These are phyloP conservation scores for Drosophila paulistorum DNA, from an alignment of 1,140 invertebrate genomes.

Conservation along the genomic window DNA sequence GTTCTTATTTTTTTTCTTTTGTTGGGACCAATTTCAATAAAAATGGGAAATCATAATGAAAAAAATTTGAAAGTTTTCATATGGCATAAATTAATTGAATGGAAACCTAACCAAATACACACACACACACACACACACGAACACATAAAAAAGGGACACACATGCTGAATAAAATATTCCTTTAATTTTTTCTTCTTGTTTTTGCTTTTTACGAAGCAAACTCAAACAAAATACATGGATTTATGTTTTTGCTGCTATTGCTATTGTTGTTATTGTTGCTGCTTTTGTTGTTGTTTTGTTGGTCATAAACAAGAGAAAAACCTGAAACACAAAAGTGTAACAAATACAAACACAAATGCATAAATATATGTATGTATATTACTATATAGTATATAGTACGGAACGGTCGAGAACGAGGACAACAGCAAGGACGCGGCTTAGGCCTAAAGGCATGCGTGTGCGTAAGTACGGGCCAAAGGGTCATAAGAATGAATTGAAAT, in stretches of 20 bases:
- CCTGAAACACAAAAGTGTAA: slow-evolving; percentile 37
- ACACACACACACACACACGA: background rate
- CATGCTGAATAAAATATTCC: slow-evolving; percentile 21
- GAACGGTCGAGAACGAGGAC: slow-evolving; percentile 22
- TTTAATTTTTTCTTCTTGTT: slow-evolving; percentile 4
- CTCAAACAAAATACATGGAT: slow-evolving; percentile 40
- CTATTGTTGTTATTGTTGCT: slow-evolving; percentile 4
- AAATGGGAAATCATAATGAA: slow-evolving; percentile 25
- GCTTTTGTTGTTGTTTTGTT: slow-evolving; percentile 25
- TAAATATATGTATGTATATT: slow-evolving; percentile 9
- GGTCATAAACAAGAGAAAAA: slow-evolving; percentile 53
- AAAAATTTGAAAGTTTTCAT: slow-evolving; percentile 31
- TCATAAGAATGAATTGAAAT: slow-evolving; percentile 68
- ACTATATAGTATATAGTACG: background rate
- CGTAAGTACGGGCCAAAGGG: slow-evolving; percentile 34
- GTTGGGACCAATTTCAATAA: slow-evolving; percentile 22
- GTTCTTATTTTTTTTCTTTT: background rate
- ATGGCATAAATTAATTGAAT: slow-evolving; percentile 53
- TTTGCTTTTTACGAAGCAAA: slow-evolving; percentile 23
- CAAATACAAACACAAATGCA: slow-evolving; percentile 21
- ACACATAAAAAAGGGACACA: slow-evolving; percentile 19
- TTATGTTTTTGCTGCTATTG: slow-evolving; percentile 23
- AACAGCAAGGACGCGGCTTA: slow-evolving; percentile 18
- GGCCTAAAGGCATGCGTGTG: slow-evolving; percentile 54
- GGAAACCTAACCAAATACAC: slow-evolving; percentile 16